A percentile compares a stretch with the other conserved stretches of the same genome.
These are phyloP conservation scores for Carposina sasakii DNA, from an alignment of 1,140 invertebrate genomes.

Conservation along the genomic window DNA sequence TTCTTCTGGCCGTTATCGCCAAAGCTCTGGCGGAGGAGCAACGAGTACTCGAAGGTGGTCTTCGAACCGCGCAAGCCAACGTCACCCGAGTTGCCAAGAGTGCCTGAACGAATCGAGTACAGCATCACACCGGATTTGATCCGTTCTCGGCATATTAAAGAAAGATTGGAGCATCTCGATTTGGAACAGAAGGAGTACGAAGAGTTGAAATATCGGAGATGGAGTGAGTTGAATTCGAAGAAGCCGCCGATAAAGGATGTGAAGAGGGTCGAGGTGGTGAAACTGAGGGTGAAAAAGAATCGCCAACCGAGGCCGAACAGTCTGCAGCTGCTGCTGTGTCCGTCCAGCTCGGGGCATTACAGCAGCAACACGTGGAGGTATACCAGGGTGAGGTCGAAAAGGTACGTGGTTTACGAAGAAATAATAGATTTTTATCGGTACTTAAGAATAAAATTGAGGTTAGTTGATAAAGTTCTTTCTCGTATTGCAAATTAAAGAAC, in stretches of 20 bases:
- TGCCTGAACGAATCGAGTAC: conserved; percentile 40
- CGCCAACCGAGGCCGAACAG: conserved; percentile 60
- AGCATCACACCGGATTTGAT: conserved; percentile 56
- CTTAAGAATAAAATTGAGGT: neutral
- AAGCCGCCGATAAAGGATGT: conserved; percentile 52
- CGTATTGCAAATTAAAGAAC: no score
- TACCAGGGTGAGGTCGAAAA: conserved; percentile 60
- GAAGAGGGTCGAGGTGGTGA: conserved; percentile 52
- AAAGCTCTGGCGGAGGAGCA: conserved; percentile 57
- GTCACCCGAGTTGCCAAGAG: conserved; percentile 45
- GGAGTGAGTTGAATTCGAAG: conserved; percentile 43
- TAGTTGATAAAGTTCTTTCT: no score
- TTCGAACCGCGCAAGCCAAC: conserved; percentile 62
- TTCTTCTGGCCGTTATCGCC: conserved; percentile 63
- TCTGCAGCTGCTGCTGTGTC: conserved; percentile 55
- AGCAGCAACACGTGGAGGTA: conserved; percentile 65
- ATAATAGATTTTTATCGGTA: neutral
- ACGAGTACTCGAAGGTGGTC: conserved; percentile 61
- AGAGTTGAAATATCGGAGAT: no score
- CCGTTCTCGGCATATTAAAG: conserved; percentile 45
- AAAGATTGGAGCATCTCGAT: conserved; percentile 53
- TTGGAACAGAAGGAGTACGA: conserved; percentile 35
- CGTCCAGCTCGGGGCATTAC: conserved; percentile 57
- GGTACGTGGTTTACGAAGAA: conserved; percentile 31
- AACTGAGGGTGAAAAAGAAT: conserved; percentile 52